Evolutionary conservation across 2,888 invertebrate species (phyloP), one percentile per base, ranked within the genome.

Genomic region (Dugesia japonica): DNA sequence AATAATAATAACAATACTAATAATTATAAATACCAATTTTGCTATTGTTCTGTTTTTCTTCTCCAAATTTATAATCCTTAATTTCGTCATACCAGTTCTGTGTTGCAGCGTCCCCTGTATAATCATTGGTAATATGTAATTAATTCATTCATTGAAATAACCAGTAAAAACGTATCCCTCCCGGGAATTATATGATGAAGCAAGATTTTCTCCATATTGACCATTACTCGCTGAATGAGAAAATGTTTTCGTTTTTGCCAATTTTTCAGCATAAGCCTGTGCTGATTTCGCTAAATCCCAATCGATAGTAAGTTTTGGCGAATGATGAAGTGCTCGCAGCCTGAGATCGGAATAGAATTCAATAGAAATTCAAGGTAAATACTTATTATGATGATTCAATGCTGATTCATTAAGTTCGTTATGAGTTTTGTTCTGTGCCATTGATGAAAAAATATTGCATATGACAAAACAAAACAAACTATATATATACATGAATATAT

Each of bases 11-110:
- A n/a, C n/a, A n/a, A n/a, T n/a, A n/a, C n/a, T n/a, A n/a, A n/a
- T n/a, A n/a, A n/a, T n/a, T n/a, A n/a, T n/a, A n/a, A n/a, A n/a
- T 23, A 56, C 56, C 56, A 23, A 56, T 56, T 23, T 56, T 56
- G 7, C 56, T 23, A 56, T n/a, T 56, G 7, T 56, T n/a, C n/a
- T 56, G 56, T 9, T 4, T 56, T 23, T 56, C 56, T n/a, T 56
- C 56, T n/a, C 56, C 56, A n/a, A 56, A 56, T 56, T 56, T 56
- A 56, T 56, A 56, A 56, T 56, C 56, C 56, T 56, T 56, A 4
- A 56, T 56, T 23, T 56, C 56, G n/a, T 56, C 56, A 23, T 56
- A 56, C 56, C 56, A 56, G 23, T 56, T 56, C 56, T 56, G 56
- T 9, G 56, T 56, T 20, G 56, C 56, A 4, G 56, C 56, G 56